Evolutionary conservation across 2,113 vertebrate genomes (phyloP).

Genomic region (Solea senegalensis): DNA sequence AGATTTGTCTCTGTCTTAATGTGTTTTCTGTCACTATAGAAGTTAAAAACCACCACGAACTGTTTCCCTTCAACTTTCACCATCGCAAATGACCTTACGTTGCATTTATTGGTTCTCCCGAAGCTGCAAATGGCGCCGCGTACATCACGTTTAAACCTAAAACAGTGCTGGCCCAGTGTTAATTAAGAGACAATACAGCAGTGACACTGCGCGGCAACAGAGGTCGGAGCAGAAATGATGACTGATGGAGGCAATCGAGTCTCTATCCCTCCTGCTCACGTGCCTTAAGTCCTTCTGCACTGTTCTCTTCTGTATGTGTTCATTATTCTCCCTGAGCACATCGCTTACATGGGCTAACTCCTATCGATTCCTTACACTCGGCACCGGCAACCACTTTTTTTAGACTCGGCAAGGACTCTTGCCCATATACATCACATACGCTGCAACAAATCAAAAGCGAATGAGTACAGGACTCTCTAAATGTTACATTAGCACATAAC

Average conservation of each 20-base stretch:
- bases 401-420: slow-evolving; percentile 23
- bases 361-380: slow-evolving; percentile 46
- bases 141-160: too few relatives aligned
- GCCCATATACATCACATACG: slow-evolving; percentile 47
- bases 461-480: slow-evolving; percentile 32
- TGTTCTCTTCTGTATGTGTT: slow-evolving; percentile 33
- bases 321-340: slow-evolving; percentile 46
- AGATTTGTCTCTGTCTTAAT: too few relatives aligned
- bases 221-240: slow-evolving; percentile 52
- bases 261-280: slow-evolving; percentile 25
- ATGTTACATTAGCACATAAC: slow-evolving; percentile 33
- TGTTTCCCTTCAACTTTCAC: too few relatives aligned
- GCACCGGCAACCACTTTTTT: slow-evolving; percentile 47
- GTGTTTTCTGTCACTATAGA: too few relatives aligned
- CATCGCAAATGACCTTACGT: too few relatives aligned
- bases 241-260: slow-evolving; percentile 56
- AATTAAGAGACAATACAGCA: too few relatives aligned
- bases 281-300: slow-evolving; percentile 39
- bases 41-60: too few relatives aligned
- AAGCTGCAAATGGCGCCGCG: too few relatives aligned
- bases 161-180: too few relatives aligned
- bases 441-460: slow-evolving; percentile 48
- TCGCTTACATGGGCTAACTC: slow-evolving; percentile 48
- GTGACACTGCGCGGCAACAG: neutral
- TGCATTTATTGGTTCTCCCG: too few relatives aligned